A percentile compares a stretch with the other conserved stretches of the same genome.
These are phyloP conservation scores for Fregetta grallaria DNA, from an alignment of 2,113 vertebrate genomes.

Conservation along the genomic window DNA sequence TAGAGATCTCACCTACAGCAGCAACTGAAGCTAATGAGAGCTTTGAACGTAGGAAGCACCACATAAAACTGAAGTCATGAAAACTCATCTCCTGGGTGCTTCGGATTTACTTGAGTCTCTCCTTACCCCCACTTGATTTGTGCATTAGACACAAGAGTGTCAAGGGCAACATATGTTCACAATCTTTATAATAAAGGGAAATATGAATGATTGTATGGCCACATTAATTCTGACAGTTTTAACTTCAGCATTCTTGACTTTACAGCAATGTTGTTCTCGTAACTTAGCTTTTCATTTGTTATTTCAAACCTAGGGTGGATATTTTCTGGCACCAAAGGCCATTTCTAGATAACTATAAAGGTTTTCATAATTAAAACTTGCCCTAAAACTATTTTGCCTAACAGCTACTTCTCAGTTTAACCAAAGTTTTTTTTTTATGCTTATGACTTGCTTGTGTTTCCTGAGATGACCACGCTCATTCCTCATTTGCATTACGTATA, in stretches of 20 bases:
- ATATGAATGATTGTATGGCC: neutral
- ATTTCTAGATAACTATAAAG: neutral
- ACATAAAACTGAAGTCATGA: neutral
- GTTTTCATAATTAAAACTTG: neutral
- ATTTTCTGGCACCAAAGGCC: neutral
- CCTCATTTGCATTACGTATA: neutral
- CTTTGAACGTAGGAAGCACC: neutral
- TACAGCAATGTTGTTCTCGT: neutral
- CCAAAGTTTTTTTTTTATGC: accelerated
- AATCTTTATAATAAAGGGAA: neutral
- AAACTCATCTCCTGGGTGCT: neutral
- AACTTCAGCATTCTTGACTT: neutral
- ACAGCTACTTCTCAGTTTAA: neutral
- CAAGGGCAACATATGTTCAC: neutral
- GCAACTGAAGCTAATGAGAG: neutral
- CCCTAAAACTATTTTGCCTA: neutral
- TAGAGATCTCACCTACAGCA: neutral
- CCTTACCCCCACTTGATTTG: neutral
- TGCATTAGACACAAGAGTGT: neutral
- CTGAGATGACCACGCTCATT: neutral
- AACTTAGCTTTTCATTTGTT: neutral
- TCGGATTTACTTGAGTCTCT: neutral
- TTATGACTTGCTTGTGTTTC: neutral
- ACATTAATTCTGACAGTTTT: neutral
- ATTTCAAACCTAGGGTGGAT: neutral